A percentile compares a stretch with the other conserved stretches of the same genome.
Conservation (phyloP, 2,888 invertebrate genomes). For the Horisme vitalbata region DNA sequence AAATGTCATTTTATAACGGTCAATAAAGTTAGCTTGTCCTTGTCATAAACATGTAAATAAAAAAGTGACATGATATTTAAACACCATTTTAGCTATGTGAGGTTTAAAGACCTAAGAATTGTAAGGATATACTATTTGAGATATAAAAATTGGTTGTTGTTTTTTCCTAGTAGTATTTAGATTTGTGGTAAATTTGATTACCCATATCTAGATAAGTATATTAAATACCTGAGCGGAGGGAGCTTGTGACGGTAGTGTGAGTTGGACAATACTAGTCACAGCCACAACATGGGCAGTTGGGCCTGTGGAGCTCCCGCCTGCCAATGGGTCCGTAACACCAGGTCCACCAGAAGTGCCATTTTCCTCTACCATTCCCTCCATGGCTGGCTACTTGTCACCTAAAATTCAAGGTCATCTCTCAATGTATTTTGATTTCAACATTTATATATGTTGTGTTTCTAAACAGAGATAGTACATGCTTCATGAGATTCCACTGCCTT, state of each 20-base stretch:
- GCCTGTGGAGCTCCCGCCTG: conserved; percentile 57
- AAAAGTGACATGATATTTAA: too few species aligned
- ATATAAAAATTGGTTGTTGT: not conserved
- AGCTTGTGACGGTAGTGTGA: conserved; percentile 87
- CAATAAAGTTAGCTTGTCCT: too few species aligned
- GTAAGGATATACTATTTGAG: too few species aligned
- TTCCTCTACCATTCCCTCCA: conserved; percentile 97
- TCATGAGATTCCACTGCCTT: conserved; percentile 27
- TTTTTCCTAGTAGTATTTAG: too few species aligned
- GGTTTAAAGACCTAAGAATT: too few species aligned
- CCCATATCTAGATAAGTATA: too few species aligned
- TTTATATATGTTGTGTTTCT: not conserved
- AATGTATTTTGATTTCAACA: conserved; percentile 59
- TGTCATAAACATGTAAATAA: too few species aligned
- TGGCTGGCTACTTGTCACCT: conserved; percentile 88
- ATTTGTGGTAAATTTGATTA: too few species aligned
- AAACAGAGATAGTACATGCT: too few species aligned
- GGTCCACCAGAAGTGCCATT: conserved; percentile 84
- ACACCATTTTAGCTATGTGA: too few species aligned
- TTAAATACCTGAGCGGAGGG: conserved; percentile 84
- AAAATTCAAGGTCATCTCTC: conserved; percentile 82
- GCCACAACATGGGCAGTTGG: conserved; percentile 74
- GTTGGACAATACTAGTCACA: conserved; percentile 92
- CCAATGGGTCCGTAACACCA: conserved; percentile 65
- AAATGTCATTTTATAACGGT: too few species aligned